phyloP scores from a whole-genome alignment of 2,113 vertebrate species.

The Misgurnus anguillicaudatus region DNA sequence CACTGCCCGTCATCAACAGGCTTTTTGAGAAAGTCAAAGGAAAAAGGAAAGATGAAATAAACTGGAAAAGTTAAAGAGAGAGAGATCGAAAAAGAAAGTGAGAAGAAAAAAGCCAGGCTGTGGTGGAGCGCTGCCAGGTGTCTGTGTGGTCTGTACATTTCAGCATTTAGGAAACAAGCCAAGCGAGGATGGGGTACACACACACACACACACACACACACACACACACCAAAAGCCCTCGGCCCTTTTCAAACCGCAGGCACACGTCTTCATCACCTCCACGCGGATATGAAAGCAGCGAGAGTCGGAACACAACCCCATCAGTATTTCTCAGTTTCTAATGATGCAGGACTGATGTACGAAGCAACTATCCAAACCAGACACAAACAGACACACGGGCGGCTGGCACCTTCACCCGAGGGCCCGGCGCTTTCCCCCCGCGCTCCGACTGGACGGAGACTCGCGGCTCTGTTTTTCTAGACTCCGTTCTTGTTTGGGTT shows the following conservation, averaged over 20 bases:
- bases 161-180: slow-evolving; percentile 74
- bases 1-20: slow-evolving; percentile 27
- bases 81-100: slow-evolving; percentile 36
- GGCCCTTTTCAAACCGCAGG: slow-evolving; percentile 59
- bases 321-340: slow-evolving; percentile 60
- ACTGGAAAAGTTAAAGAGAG: slow-evolving; percentile 46
- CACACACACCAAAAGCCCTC: slow-evolving; percentile 36
- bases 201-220: slow-evolving; percentile 42
- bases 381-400: slow-evolving; percentile 31
- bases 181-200: slow-evolving; percentile 66
- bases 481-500: slow-evolving; percentile 66
- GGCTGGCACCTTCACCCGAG: slow-evolving; percentile 11
- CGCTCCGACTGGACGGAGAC: slow-evolving; percentile 21
- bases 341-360: slow-evolving; percentile 53
- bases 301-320: slow-evolving; percentile 60
- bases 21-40: slow-evolving; percentile 37
- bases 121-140: slow-evolving; percentile 76
- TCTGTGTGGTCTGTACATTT: slow-evolving; percentile 81
- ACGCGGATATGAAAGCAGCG: slow-evolving; percentile 60
- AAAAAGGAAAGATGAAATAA: slow-evolving; percentile 50
- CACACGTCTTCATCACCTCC: slow-evolving; percentile 63
- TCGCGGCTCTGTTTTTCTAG: slow-evolving; percentile 40
- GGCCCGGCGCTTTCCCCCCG: neutral
- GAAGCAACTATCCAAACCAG: slow-evolving; percentile 36
- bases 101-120: slow-evolving; percentile 67